phyloP scores from a whole-genome alignment of 2,888 invertebrate species.

The Leptopilina myrica region DNA sequence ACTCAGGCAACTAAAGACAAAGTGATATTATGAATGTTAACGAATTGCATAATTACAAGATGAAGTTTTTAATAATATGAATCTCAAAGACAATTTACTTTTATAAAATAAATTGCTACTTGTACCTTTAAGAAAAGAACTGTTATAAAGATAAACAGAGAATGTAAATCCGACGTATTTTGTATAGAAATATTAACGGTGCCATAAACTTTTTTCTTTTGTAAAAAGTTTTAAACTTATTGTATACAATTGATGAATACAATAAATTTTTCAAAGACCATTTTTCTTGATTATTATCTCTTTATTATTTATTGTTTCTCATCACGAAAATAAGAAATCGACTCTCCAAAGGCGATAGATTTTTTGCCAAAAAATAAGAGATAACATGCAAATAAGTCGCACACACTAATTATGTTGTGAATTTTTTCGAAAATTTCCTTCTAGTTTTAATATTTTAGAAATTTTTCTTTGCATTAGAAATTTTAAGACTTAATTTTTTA shows the following conservation, averaged over 20 bases:
- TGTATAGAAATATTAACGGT: constrained; percentile 19
- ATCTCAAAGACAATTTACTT: constrained; percentile 4
- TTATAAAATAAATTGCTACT: constrained; percentile 28
- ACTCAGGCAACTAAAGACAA: constrained; percentile 52
- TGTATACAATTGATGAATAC: constrained; percentile 52
- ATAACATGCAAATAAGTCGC: background rate
- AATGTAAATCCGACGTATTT: constrained; percentile 31
- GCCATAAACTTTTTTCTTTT: constrained; percentile 27
- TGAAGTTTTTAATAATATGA: constrained; percentile 3
- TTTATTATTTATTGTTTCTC: constrained; percentile 10
- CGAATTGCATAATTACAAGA: background rate
- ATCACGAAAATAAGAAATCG: constrained; percentile 23
- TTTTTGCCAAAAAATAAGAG: background rate
- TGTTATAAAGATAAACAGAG: constrained; percentile 1
- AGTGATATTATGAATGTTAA: constrained; percentile 41
- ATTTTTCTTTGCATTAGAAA: too few species aligned
- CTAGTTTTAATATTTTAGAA: too few species aligned
- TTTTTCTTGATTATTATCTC: background rate
- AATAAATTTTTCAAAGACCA: constrained; percentile 45
- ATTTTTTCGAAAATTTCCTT: too few species aligned
- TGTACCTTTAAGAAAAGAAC: constrained; percentile 14
- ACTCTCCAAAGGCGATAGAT: constrained; percentile 5
- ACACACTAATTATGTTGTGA: too few species aligned
- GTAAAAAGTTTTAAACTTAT: constrained; percentile 50
- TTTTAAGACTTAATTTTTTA: too few species aligned